phyloP scores from a whole-genome alignment of 2,888 invertebrate species.

The Sphaerophoria rueppellii region DNA sequence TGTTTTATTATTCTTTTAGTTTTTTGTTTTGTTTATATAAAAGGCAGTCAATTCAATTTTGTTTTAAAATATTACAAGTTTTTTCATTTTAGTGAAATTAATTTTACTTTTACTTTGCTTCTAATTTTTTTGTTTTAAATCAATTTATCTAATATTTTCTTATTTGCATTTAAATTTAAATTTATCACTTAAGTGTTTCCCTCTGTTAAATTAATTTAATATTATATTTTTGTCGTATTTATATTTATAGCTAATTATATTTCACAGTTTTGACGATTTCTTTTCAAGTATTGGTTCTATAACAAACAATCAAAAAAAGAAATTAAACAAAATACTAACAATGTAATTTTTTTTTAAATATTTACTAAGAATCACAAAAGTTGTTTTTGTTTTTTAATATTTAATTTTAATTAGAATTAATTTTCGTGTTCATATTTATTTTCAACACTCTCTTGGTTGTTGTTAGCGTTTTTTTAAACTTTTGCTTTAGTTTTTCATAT shows the following conservation, averaged over 20 bases:
- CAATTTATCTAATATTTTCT: constrained; percentile 30
- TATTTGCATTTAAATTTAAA: constrained; percentile 63
- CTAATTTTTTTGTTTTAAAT: constrained; percentile 32
- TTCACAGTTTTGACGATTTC: constrained; percentile 74
- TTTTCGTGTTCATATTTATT: background rate
- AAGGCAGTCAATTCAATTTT: constrained; percentile 73
- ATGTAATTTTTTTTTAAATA: constrained; percentile 27
- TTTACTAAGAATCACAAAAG: constrained; percentile 70
- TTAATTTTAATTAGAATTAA: constrained; percentile 28
- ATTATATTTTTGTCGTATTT: constrained; percentile 16
- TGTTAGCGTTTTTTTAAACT: constrained; percentile 37
- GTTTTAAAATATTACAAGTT: constrained; percentile 47
- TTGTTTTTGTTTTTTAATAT: constrained; percentile 50
- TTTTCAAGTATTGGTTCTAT: constrained; percentile 74
- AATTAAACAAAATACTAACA: constrained; percentile 38
- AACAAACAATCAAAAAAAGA: constrained; percentile 57
- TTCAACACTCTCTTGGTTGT: constrained; percentile 55
- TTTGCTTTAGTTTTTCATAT: constrained; percentile 54
- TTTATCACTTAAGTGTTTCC: constrained; percentile 72
- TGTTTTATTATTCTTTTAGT: constrained; percentile 36
- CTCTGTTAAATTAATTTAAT: constrained; percentile 59
- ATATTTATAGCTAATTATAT: constrained; percentile 67
- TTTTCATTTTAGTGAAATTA: constrained; percentile 58
- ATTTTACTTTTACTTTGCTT: constrained; percentile 44
- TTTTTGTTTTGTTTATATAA: constrained; percentile 51